Evolutionary conservation across 2,888 invertebrate genomes (phyloP), one percentile per base, ranked within the genome.

Genomic region (Xestia sexstrigata): DNA sequence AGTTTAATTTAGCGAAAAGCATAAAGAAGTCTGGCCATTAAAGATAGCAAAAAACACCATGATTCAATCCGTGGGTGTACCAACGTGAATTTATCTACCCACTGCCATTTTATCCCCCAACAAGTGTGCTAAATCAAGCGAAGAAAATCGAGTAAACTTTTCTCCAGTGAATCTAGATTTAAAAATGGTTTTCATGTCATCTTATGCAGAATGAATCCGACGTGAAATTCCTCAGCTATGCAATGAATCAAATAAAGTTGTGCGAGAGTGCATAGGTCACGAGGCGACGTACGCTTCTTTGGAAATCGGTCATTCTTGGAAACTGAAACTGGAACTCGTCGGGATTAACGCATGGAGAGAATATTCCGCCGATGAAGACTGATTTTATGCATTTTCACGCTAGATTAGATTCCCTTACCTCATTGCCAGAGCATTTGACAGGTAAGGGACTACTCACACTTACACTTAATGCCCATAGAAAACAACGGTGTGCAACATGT

Each of bases 201-300:
- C 58, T 30, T 76, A 82, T 76, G 76, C 55, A 69, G 47, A 82
- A 58, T 63, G 39, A 60, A 69, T 67, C 47, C 23, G 15, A 55
- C 35, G 30, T 7, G 47, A 69, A 60, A 58, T 45, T n/a, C 26
- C 42, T 71, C 68, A 20, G 49, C 17, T 45, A 47, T 63, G 69
- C 71, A 47, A 47, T 60, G 65, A 69, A 60, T 82, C 45, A 69
- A 72, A 72, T 60, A 72, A 69, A 69, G 45, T 30, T 39, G 39
- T 63, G 62, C 63, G 52, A n/a, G 67, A 63, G 62, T 35, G 49
- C 30, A 49, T 23, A 55, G 30, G 55, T 76, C 76, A 39, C 39
- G 55, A 47, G 15, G 30, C 42, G 35, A 55, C 47, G 62, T 67
- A 15, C 5, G 55, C 17, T 58, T 35, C 23, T n/a, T 23, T 26